Percentiles rank a stretch among this genome's conserved stretches.
These are phyloP conservation scores for Nysson spinosus DNA, from an alignment of 2,888 invertebrate species.

Conservation along the genomic window DNA sequence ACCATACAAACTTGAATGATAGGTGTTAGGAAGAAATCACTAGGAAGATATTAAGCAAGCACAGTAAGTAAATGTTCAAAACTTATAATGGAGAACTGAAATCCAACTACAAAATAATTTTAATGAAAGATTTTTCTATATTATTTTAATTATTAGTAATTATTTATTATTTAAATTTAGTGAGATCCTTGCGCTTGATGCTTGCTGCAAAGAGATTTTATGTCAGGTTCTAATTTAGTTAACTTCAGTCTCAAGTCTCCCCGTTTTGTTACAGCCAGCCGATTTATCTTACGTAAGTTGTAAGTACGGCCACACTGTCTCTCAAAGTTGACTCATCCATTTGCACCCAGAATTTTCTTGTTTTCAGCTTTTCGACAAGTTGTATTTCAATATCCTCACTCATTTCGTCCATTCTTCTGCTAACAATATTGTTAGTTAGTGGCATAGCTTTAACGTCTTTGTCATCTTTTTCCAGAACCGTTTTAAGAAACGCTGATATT, in stretches of 20 bases:
- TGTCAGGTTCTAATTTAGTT: constrained; percentile 11
- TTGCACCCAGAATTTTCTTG: constrained; percentile 3
- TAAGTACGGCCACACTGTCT: background rate
- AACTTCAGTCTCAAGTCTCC: constrained; percentile 10
- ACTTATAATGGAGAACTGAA: background rate
- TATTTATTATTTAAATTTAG: too few relatives aligned
- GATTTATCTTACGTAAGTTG: constrained; percentile 1
- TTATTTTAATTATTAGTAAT: constrained; percentile 4
- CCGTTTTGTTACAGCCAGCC: constrained; percentile 1
- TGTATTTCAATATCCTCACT: background rate
- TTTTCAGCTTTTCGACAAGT: background rate
- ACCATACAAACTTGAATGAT: background rate
- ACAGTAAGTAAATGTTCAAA: too few relatives aligned
- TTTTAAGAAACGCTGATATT: constrained; percentile 4
- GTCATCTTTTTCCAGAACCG: constrained; percentile 1
- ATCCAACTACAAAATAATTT: background rate
- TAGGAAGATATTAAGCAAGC: background rate
- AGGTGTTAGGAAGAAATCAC: constrained; percentile 1
- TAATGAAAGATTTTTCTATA: constrained; percentile 1
- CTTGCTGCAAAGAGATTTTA: constrained; percentile 3
- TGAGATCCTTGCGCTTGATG: constrained; percentile 1
- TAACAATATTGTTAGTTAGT: constrained; percentile 8
- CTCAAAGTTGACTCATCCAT: constrained; percentile 8
- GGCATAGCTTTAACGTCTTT: constrained; percentile 2
- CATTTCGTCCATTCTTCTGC: constrained; percentile 11